Evolutionary conservation across 2,113 vertebrate species (phyloP), one percentile per base, ranked within the genome.

Genomic region (Petrocephalus microphthalmus): DNA sequence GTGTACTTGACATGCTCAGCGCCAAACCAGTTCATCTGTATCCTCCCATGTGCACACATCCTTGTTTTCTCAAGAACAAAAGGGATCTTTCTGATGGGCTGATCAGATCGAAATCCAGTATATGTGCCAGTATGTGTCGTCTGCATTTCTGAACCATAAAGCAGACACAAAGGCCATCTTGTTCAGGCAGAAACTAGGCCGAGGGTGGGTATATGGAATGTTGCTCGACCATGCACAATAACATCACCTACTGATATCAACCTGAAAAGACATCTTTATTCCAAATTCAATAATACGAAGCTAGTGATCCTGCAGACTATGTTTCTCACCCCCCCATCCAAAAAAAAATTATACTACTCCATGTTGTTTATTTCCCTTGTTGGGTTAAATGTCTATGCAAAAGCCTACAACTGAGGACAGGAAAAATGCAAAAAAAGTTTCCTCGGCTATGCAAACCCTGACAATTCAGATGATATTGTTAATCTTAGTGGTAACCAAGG

Each of bases 131-230:
- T 64, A n/a, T 64, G 84, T 37, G 54, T 54, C 25, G 29, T 15
- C n/a, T 85, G 84, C 29, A 67, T 87, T 87, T 25, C 42, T 52
- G 10, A 67, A 67, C 10, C 5, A 87, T 47, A 64, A 87, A 86
- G 6, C 22, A 64, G 11, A 87, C 33, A 87, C 60, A 71, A 87
- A 51, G 45, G 86, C 7, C n/a, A 7, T 20, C 4, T 71, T 42
- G 86, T 49, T 67, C n/a, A 2, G 5, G n/a, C 20, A 45, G 37
- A 51, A 71, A 29, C 5, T 45, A 29, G 51, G 51, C n/a, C n/a
- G 42, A 53, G 86, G 86, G 86, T 71, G 57, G 33, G 45, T n/a
- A 71, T 29, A 67, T 51, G 51, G 52, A 87, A 45, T 42, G 37
- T 33, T 87, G 42, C n/a, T 86, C 20, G 20, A 86, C 53, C 5